Evolutionary conservation across 2,113 vertebrate genomes (phyloP), one percentile per base, ranked within the genome.

Genomic region (Passer domesticus): DNA sequence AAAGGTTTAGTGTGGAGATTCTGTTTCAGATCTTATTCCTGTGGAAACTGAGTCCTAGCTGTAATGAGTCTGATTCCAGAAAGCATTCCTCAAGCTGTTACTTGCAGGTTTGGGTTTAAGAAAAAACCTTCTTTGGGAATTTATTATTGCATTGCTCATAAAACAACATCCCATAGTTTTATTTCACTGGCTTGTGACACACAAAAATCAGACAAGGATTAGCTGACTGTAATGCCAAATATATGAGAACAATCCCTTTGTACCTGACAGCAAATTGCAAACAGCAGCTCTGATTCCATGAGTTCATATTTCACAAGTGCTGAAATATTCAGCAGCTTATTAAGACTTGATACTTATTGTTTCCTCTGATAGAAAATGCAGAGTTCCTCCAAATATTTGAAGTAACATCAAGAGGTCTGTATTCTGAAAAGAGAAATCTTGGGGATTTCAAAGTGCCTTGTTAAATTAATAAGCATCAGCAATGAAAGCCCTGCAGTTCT

Each of bases 261-360:
- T 87, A 92, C 81, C 85, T 83, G 78, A 90, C 75, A 94, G 91
- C 87, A 93, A 94, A 95, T 87, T 87, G 88, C 92, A 92, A 95
- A 84, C 80, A 69, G 87, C 64, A 91, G 52, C 83, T 73, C 67
- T 7, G 1, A 91, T 76, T 83, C 75, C 46, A 4, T 41, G 82
- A 83, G 63, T 90, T 95, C 60, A 20, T 81, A 64, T 88, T 85
- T 93, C 59, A 89, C 68, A 81, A 91, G 60, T 50, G 73, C 52
- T 95, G 91, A 95, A 96, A 94, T 86, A 95, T 88, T 97, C 85
- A 96, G 74, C 75, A 80, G 68, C 64, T 84, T 95, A 90, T 93
- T 90, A 95, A 78, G 87, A 80, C 44, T 52, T 49, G 87, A 35
- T 74, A 64, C 24, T 70, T 80, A 70, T 55, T 93, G 47, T 89